Evolutionary conservation across 2,888 invertebrate genomes (phyloP).

Genomic region (Argyra leucocephala): DNA sequence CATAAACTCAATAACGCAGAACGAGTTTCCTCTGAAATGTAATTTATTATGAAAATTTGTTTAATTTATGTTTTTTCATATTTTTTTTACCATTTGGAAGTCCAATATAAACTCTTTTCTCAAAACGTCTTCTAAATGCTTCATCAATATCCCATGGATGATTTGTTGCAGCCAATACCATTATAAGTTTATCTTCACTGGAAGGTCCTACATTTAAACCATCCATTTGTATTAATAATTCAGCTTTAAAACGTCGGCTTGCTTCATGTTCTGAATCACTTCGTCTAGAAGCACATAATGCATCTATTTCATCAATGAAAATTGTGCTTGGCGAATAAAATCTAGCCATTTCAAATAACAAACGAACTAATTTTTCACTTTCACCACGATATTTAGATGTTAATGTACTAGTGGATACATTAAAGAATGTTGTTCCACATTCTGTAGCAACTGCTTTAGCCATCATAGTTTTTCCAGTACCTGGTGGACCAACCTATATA

Average conservation of each 20-base stretch:
- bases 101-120: slow-evolving; percentile 81
- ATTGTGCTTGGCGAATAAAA: slow-evolving; percentile 84
- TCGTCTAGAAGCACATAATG: slow-evolving; percentile 71
- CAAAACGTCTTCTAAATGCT: slow-evolving; percentile 72
- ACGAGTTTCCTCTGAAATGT: slow-evolving; percentile 53
- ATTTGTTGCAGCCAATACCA: slow-evolving; percentile 85
- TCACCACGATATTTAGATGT: slow-evolving; percentile 87
- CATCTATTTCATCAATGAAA: slow-evolving; percentile 85
- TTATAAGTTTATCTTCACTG: slow-evolving; percentile 59
- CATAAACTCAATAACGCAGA: slow-evolving; percentile 60
- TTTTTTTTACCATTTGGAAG: slow-evolving; percentile 57
- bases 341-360: slow-evolving; percentile 81
- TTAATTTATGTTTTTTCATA: slow-evolving; percentile 4
- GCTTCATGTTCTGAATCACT: slow-evolving; percentile 83
- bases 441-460: slow-evolving; percentile 84
- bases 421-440: slow-evolving; percentile 79
- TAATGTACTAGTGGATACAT: slow-evolving; percentile 76
- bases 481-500: slow-evolving; percentile 44
- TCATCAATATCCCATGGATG: slow-evolving; percentile 89
- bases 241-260: slow-evolving; percentile 73
- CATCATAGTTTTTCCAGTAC: slow-evolving; percentile 71
- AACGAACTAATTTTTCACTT: slow-evolving; percentile 75
- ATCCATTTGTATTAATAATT: slow-evolving; percentile 84
- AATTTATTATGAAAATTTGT: slow-evolving; percentile 12
- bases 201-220: slow-evolving; percentile 57